Base-by-base conservation (phyloP, 2,888 invertebrate species). In the Andrena hattorfiana region DNA sequence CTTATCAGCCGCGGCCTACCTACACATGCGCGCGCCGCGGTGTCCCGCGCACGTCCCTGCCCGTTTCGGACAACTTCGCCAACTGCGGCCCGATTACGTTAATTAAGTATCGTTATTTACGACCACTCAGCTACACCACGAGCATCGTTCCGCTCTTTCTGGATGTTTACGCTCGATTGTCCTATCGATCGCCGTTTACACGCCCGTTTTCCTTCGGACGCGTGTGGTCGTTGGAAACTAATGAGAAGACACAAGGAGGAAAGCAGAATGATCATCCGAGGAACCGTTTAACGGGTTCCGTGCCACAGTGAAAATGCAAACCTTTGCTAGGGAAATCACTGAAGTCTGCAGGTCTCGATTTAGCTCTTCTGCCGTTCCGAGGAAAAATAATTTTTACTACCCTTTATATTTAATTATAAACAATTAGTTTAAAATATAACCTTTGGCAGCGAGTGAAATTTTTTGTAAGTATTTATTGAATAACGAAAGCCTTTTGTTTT, bases 1-100 rank as follows among this genome's bases (percentile, higher is more conserved):
- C 54, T 78, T 85, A 87, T 87, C 87, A 69, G 28, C 26, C 16
- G 59, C 23, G 80, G 80, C 76, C 82, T 87, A 84, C 78, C 78
- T 78, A 73, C 74, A 64, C 66, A 35, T 73, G 56, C 54, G 48
- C 10, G 56, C 28, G 32, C 23, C 32, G 64, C 63, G 35, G 26
- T 49, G 48, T n/a, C 30, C 16, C 2, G 20, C 28, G 26, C n/a
- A 23, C 8, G 13, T 28, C 32, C 42, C 60, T 60, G 73, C 35
- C 60, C 54, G 10, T 42, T 48, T 56, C 16, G 16, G 56, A 68
- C 82, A 42, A 32, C 69, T 66, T 6, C 66, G 71, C 54, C 20
- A 62, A 72, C 62, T 73, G 26, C 28, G 69, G 28, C n/a, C 32
- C 32, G 62, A 68, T 81, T 78, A 76, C 59, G 49, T 70, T 76